Percentiles rank a stretch among this genome's conserved stretches.
Conservation (phyloP, 2,888 invertebrate species). For the Auanema freiburgensis region DNA sequence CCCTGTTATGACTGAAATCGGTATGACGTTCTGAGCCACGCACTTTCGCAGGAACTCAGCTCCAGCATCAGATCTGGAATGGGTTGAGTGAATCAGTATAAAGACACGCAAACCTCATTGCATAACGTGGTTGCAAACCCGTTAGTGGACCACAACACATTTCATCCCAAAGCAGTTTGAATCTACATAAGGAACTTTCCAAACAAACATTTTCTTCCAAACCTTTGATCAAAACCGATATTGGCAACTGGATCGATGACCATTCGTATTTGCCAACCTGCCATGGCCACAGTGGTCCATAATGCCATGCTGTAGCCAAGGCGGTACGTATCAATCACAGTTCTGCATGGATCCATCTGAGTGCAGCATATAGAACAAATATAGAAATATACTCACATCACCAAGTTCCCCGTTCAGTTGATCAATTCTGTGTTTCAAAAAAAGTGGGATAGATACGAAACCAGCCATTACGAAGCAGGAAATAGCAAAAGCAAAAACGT, state of each 20-base stretch:
- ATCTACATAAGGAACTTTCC: not conserved
- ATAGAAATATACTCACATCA: slow-evolving; percentile 10
- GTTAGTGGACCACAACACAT: slow-evolving; percentile 10
- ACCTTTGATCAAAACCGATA: slow-evolving; percentile 26
- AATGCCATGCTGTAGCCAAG: slow-evolving; percentile 35
- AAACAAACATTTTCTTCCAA: slow-evolving; percentile 9
- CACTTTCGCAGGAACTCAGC: slow-evolving; percentile 33
- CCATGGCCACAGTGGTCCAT: slow-evolving; percentile 42
- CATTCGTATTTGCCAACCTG: slow-evolving; percentile 33
- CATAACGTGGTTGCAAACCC: not conserved
- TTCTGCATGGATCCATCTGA: slow-evolving; percentile 25
- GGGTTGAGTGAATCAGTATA: not conserved
- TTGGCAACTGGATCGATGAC: slow-evolving; percentile 36
- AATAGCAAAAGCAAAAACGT: slow-evolving; percentile 35
- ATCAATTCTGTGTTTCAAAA: slow-evolving; percentile 35
- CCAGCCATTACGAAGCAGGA: slow-evolving; percentile 42
- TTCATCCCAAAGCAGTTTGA: slow-evolving; percentile 17
- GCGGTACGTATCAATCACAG: slow-evolving; percentile 28
- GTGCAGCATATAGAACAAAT: not conserved
- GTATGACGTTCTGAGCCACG: slow-evolving; percentile 30
- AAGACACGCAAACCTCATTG: not conserved
- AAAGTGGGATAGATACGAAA: slow-evolving; percentile 37
- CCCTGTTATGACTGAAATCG: slow-evolving; percentile 23
- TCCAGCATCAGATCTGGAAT: slow-evolving; percentile 11
- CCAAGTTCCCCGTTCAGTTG: slow-evolving; percentile 25